Conservation (phyloP, 2,113 vertebrate species). For the Panurus biarmicus region DNA sequence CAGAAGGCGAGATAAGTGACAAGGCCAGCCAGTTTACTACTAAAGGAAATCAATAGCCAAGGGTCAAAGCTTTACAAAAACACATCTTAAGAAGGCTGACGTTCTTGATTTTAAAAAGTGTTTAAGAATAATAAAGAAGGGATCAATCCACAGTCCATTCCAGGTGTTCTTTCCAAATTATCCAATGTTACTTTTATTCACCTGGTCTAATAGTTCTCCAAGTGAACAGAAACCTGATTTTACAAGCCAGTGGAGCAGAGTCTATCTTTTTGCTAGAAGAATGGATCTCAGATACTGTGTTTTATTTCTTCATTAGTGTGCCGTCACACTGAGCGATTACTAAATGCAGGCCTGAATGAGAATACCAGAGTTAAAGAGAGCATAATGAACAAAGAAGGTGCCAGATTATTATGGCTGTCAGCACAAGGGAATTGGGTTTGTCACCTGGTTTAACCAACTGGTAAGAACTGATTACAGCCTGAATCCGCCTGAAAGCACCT, state of each 20-base stretch:
- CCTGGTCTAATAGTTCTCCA: constrained; percentile 68
- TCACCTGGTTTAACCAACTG: constrained; percentile 78
- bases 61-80: constrained; percentile 36
- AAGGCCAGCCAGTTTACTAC: not conserved
- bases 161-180: constrained; percentile 65
- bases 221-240: constrained; percentile 79
- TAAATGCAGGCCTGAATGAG: constrained; percentile 79
- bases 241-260: constrained; percentile 77
- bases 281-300: constrained; percentile 72
- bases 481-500: constrained; percentile 64
- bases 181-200: constrained; percentile 54
- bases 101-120: constrained; percentile 15
- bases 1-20: not conserved
- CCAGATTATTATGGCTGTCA: constrained; percentile 77
- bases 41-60: constrained; percentile 25
- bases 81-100: not conserved
- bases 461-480: constrained; percentile 72
- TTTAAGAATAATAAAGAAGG: constrained; percentile 36
- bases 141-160: constrained; percentile 50
- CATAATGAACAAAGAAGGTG: constrained; percentile 75
- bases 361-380: constrained; percentile 75
- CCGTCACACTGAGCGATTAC: constrained; percentile 81
- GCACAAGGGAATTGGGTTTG: constrained; percentile 75
- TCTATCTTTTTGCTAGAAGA: constrained; percentile 72
- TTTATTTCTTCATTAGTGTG: constrained; percentile 86